phyloP scores from a whole-genome alignment of 64 coral and sea anemone species.

The Anthopleura sola region DNA sequence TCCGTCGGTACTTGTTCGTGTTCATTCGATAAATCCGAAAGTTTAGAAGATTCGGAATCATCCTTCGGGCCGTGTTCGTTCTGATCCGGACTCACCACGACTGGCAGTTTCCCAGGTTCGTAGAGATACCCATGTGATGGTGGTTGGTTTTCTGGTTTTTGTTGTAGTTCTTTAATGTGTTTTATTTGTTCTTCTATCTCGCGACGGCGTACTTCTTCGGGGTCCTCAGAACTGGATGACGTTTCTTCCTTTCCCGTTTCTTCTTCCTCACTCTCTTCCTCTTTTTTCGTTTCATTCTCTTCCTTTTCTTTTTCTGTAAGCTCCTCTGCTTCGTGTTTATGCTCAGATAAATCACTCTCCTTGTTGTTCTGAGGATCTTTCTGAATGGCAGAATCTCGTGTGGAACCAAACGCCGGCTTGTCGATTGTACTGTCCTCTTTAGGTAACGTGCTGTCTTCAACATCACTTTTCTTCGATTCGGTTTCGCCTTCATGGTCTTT shows the following conservation, averaged over 20 bases:
- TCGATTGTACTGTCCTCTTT: not conserved
- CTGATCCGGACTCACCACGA: not conserved
- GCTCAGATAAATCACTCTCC: not conserved
- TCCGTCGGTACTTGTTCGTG: not conserved
- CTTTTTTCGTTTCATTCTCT: not conserved
- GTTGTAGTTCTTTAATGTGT: constrained; percentile 48
- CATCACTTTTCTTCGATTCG: not conserved
- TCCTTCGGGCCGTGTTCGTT: not conserved
- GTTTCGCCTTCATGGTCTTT: not conserved
- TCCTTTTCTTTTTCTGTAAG: not conserved
- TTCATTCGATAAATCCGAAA: not conserved
- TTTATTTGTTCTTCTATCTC: constrained; percentile 47
- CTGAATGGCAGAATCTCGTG: not conserved
- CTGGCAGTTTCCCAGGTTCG: constrained; percentile 48
- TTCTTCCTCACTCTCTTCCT: constrained; percentile 24
- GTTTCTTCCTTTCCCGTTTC: not conserved
- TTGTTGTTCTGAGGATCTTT: not conserved
- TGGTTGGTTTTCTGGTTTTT: constrained; percentile 1
- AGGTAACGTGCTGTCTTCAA: not conserved
- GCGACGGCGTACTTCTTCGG: constrained; percentile 1
- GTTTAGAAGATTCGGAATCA: not conserved
- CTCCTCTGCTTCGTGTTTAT: not conserved
- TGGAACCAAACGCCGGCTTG: not conserved
- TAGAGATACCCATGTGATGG: constrained; percentile 37
- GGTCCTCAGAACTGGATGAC: not conserved